phyloP scores from a whole-genome alignment of 2,113 vertebrate species.

The Lota lota region DNA sequence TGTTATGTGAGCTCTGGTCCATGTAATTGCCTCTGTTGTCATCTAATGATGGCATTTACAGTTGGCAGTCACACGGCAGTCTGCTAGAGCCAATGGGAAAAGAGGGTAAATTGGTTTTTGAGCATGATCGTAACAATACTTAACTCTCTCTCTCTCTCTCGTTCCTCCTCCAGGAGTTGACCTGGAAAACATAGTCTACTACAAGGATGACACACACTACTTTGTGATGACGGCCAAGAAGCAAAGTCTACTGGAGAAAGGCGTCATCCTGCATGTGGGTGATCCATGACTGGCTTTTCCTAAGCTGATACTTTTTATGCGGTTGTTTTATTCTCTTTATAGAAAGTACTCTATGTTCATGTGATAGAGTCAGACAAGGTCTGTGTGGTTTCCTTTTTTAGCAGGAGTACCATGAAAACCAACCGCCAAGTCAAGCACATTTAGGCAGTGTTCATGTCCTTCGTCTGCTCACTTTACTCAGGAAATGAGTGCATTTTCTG shows the following conservation, averaged over 20 bases:
- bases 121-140: slow-evolving; percentile 13
- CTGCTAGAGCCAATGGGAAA: background rate
- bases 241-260: slow-evolving; percentile 95
- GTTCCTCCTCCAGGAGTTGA: slow-evolving; percentile 81
- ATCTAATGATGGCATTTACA: slow-evolving; percentile 29
- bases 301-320: slow-evolving; percentile 2
- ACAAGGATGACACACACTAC: slow-evolving; percentile 99
- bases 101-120: slow-evolving; percentile 6
- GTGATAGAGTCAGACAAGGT: background rate
- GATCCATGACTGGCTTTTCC: slow-evolving; percentile 34
- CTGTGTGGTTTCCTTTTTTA: background rate
- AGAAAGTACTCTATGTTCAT: slow-evolving; percentile 1
- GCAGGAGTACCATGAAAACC: slow-evolving; percentile 11
- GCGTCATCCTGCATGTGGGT: slow-evolving; percentile 94
- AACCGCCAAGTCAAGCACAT: slow-evolving; percentile 36
- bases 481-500: slow-evolving; percentile 41
- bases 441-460: slow-evolving; percentile 26
- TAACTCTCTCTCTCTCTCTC: slow-evolving; percentile 19
- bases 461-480: slow-evolving; percentile 32
- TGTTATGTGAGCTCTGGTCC: slow-evolving; percentile 44
- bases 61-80: background rate
- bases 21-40: slow-evolving; percentile 51
- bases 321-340: slow-evolving; percentile 4
- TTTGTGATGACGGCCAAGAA: slow-evolving; percentile 99
- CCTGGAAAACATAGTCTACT: slow-evolving; percentile 99